phyloP scores from a whole-genome alignment of 2,888 invertebrate genomes.

The Cephalotes varians region DNA sequence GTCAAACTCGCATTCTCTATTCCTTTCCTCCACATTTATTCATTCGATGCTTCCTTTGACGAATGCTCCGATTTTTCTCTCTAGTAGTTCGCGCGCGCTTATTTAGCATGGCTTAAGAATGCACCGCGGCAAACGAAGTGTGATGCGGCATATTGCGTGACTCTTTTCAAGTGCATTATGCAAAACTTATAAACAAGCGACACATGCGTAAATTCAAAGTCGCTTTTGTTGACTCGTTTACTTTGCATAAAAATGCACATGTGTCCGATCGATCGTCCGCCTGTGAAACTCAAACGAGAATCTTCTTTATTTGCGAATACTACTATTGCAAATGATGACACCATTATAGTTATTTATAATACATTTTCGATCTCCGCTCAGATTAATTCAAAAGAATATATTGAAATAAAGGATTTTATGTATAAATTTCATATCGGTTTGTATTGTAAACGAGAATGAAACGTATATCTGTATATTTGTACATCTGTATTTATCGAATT shows the following conservation, averaged over 20 bases:
- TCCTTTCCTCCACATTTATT: neutral
- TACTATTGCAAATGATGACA: neutral
- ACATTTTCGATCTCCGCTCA: neutral
- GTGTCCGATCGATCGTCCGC: neutral
- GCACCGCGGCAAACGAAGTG: constrained; percentile 38
- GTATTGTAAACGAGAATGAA: neutral
- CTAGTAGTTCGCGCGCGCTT: neutral
- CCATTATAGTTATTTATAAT: neutral
- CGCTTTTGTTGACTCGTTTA: constrained; percentile 26
- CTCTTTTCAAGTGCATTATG: constrained; percentile 57
- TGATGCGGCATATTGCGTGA: constrained; percentile 56
- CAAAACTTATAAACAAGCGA: constrained; percentile 55
- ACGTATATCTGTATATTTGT: neutral
- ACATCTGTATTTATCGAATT: neutral
- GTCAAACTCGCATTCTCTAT: constrained; percentile 31
- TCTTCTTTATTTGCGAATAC: neutral
- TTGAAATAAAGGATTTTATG: neutral
- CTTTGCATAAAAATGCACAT: neutral
- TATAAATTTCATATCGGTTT: neutral
- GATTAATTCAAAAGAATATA: neutral
- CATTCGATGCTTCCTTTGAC: neutral
- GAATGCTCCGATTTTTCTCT: neutral
- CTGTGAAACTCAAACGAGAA: constrained; percentile 8
- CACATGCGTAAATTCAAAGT: neutral
- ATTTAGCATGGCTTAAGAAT: constrained; percentile 66